These are phyloP conservation scores for Podiceps cristatus DNA, from an alignment of 2,113 vertebrate species.

Conservation along the genomic window DNA sequence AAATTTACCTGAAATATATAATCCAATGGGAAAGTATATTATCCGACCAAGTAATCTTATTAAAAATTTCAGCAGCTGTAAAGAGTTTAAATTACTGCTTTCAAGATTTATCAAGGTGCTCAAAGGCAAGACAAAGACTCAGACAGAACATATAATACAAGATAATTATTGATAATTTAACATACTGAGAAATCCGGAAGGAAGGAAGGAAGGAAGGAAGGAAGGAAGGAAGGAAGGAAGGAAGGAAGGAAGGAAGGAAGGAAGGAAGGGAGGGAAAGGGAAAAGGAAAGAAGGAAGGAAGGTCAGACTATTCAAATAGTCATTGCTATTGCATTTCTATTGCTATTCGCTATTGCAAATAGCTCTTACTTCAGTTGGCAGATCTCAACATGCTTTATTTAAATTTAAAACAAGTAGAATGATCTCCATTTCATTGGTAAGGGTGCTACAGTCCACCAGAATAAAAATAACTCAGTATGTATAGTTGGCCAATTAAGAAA, in stretches of 20 bases:
- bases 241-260: not conserved
- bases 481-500: not conserved
- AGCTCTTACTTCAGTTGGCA: not conserved
- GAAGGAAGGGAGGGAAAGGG: not conserved
- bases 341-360: not conserved
- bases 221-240: not conserved
- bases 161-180: not conserved
- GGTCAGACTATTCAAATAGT: not conserved
- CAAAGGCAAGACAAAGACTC: not conserved
- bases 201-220: not conserved
- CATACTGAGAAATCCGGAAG: not conserved
- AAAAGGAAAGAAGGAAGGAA: not conserved
- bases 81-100: conserved; percentile 28
- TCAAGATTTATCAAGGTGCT: conserved; percentile 10
- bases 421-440: not conserved
- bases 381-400: not conserved
- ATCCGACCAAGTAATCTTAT: conserved; percentile 29
- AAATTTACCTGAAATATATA: conserved; percentile 31
- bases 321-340: not conserved
- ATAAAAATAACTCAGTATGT: not conserved
- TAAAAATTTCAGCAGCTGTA: conserved; percentile 15
- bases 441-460: not conserved
- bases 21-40: not conserved
- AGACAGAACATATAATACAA: not conserved
- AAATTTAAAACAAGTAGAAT: not conserved